These are phyloP conservation scores for Parnassius mnemosyne DNA, from an alignment of 2,888 invertebrate species.

Conservation along the genomic window DNA sequence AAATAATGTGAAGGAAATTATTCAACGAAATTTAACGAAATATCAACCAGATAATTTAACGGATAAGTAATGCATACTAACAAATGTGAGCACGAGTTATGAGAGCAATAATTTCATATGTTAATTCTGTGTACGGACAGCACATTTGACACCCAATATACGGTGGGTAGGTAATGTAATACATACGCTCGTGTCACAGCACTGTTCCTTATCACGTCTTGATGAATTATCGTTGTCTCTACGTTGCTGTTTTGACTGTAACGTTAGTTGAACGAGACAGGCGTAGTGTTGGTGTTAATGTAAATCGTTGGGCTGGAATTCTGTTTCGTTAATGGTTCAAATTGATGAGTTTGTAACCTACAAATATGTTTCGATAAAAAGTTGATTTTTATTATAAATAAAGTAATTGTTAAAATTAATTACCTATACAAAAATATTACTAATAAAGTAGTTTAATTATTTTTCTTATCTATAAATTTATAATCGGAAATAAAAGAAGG, in stretches of 20 bases:
- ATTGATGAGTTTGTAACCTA: no score
- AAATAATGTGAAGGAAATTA: no score
- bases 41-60: no score
- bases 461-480: no score
- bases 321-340: neutral
- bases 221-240: slow-evolving; percentile 62
- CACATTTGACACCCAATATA: slow-evolving; percentile 13
- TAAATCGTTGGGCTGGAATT: neutral
- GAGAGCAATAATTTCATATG: slow-evolving; percentile 2
- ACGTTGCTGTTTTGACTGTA: slow-evolving; percentile 33
- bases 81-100: slow-evolving; percentile 3
- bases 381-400: no score
- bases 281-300: slow-evolving; percentile 5
- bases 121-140: neutral
- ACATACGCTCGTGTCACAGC: slow-evolving; percentile 58
- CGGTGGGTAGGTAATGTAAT: slow-evolving; percentile 42
- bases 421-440: no score
- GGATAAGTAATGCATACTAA: no score
- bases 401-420: no score
- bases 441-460: no score
- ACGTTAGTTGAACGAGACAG: slow-evolving; percentile 22
- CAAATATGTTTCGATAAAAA: no score
- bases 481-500: no score
- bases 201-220: slow-evolving; percentile 64
- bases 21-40: no score